Evolutionary conservation across 2,113 vertebrate species (phyloP), one percentile per base, ranked within the genome.

Genomic region (Salvelinus namaycush): DNA sequence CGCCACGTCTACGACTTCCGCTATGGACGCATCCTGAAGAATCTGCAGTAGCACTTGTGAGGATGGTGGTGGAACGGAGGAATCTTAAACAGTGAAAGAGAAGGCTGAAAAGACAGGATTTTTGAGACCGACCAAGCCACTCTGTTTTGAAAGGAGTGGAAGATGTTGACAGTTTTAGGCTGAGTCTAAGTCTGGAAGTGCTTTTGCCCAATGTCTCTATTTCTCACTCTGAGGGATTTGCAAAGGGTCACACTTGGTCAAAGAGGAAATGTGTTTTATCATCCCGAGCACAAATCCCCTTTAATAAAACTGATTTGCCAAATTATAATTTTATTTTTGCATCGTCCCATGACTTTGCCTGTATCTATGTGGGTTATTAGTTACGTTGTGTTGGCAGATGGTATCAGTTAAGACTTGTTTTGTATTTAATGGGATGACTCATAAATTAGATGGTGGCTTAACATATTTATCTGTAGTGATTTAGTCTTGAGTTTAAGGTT

Each of bases 1-100:
- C 97, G 98, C 79, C 98, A 99, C 39, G 98, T 99, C 93, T 99
- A 99, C 22, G 98, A 99, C 91, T 99, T 99, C 89, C 93, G 98
- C 81, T 97, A 96, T 9, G 97, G 98, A 71, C 97, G 98, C 88
- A 97, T 99, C 91, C 92, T 99, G 87, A 99, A 99, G 94, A 99
- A 99, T 90, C 96, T 98, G 1, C 97, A 99, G 93, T 99, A 99
- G 94, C 76, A 69, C 65, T 86, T 75, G 79, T 79, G 69, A 3
- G 51, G 49, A 51, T 13, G 14, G 49, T 5, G 49, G 14, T 16
- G 14, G 14, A 14, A 13, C 11, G 49, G 14, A 13, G 49, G 49
- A 51, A 13, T 54, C 51, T 54, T 54, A 14, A 54, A 54, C 16
- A 14, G 16, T 18, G 51, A 18, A 54, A 54, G 51, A 54, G 16